Base-by-base conservation (phyloP, 2,113 vertebrate genomes). In the Perognathus longimembris region DNA sequence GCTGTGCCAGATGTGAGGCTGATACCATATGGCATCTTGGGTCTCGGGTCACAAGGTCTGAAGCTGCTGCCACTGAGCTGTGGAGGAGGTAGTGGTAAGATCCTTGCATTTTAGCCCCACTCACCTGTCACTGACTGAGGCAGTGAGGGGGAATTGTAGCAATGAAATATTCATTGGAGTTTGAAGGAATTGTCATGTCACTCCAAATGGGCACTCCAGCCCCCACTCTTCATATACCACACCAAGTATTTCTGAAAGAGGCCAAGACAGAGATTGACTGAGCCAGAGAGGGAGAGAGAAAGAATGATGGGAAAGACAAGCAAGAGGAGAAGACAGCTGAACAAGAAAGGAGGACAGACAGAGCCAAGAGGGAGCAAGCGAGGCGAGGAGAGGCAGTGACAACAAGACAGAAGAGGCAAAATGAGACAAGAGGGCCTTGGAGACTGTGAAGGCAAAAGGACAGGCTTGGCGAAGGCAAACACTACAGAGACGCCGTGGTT, bases 1-100 rank as follows among this genome's bases (percentile, higher is more conserved):
- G 40, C 82, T 83, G 57, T 92, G 83, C 88, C 93, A 96, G 93
- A 94, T 96, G 95, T 97, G 83, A 96, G 67, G 79, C 79, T 96
- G 79, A 86, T 95, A 80, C 94, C 86, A 94, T 95, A 85, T 95
- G 95, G 94, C 90, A 96, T 45, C 20, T 2, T 38, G 45, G 45
- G 10, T 45, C 45, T 45, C 45, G 71, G 93, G 86, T 94, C 94
- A 95, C 71, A 83, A 93, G 79, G 89, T 95, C 95, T 95, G 86
- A 94, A 94, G 79, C 61, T 69, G 67, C 57, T 92, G 54, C 89
- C 61, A 88, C 69, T 92, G 86, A 94, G 79, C 75, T 78, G 70
- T 96, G 90, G 90, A 3, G 0, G 70, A 95, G 57, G 93, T 95
- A 82, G 59, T 85, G 57, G 32, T 82, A 92, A 95, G 90, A 85